Conservation (phyloP, 2,888 invertebrate species). For the Amiota mariae region DNA sequence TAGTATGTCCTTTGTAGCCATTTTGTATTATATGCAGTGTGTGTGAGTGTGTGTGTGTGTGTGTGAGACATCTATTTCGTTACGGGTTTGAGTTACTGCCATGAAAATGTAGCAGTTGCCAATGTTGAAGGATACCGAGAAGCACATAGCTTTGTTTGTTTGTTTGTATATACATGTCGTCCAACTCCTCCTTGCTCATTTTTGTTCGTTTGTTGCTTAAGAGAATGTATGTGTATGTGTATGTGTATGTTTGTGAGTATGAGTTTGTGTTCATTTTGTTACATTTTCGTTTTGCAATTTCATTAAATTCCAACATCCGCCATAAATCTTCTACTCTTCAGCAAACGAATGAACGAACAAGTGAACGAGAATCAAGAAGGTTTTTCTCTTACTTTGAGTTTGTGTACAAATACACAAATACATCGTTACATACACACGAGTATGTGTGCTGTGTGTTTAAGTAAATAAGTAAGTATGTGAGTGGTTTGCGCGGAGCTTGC, state of each 20-base stretch:
- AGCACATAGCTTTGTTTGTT: not conserved
- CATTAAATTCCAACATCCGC: slow-evolving; percentile 74
- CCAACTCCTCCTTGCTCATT: too few species aligned
- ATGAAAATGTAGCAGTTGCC: not conserved
- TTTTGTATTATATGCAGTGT: slow-evolving; percentile 48
- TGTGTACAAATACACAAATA: too few species aligned
- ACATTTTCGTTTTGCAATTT: slow-evolving; percentile 74
- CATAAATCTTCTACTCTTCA: slow-evolving; percentile 73
- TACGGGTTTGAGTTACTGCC: slow-evolving; percentile 19
- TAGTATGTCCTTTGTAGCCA: slow-evolving; percentile 65
- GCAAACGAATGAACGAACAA: slow-evolving; percentile 46
- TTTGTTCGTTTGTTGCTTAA: slow-evolving; percentile 22
- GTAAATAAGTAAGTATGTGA: too few species aligned
- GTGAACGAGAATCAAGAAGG: not conserved
- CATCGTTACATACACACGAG: too few species aligned
- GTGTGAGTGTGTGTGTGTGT: slow-evolving; percentile 35
- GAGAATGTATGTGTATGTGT: slow-evolving; percentile 27
- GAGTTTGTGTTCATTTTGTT: slow-evolving; percentile 53
- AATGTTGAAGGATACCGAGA: not conserved
- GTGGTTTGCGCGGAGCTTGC: too few species aligned
- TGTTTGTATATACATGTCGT: not conserved
- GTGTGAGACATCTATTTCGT: slow-evolving; percentile 33
- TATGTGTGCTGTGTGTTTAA: too few species aligned
- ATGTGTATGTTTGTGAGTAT: slow-evolving; percentile 37
- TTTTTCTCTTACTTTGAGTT: too few species aligned